Base-by-base conservation (phyloP, 2,797 vertebrate genomes). In the Mus caroli region DNA sequence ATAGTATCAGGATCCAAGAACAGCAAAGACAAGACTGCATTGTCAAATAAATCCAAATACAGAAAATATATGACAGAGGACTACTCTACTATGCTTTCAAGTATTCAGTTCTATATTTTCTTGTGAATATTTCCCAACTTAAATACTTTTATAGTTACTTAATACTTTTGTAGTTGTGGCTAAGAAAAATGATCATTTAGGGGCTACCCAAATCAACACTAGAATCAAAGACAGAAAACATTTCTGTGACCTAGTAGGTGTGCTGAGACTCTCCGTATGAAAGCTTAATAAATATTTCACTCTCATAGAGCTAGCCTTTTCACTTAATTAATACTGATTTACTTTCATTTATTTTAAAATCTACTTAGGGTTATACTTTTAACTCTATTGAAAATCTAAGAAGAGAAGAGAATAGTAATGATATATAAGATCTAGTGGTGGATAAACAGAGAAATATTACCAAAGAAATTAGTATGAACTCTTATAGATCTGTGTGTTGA, bases 311-410 rank as follows among this genome's bases (percentile, higher is more conserved):
- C 50, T 90, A 8, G 86, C 79, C 50, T 94, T 91, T 58, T 96
- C 54, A 43, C 46, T 67, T 50, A 94, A 96, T 58, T 95, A 52
- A 86, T 40, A 40, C 88, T 94, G 91, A 88, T 96, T 95, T 95
- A 93, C 71, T 94, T 96, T 95, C 96, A 92, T 94, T 96, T 83
- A 96, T 95, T 97, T 80, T 96, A 92, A 96, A 96, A 92, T 93
- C 96, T 96, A 93, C 73, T 76, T 86, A 92, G 94, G 64, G 91
- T 94, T 97, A 94, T 5, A 92, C 28, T 88, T 95, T 95, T 52
- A 96, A 91, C 28, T 9, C 31, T 96, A 73, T 52, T 67, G 92
- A 95, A 96, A 97, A 93, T 78, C 54, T 75, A 62, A 80, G 88
- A 96, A 95, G 95, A 96, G 52, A 96, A 94, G 71, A 83, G 69